Base-by-base conservation (phyloP, 2,888 invertebrate species). In the Apoda limacodes region DNA sequence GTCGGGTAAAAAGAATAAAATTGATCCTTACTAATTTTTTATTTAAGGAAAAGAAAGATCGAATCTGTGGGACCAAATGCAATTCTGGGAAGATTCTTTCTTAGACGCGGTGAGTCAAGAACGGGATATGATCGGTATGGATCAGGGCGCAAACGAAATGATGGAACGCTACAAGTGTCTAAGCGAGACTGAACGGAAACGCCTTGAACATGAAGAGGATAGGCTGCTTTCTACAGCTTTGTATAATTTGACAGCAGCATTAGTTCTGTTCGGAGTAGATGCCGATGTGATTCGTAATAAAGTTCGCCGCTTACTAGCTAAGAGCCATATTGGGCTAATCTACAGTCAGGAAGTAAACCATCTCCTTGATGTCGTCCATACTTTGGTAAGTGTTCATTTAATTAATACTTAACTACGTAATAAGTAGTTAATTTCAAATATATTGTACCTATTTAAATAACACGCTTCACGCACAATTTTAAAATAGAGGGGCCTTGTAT, bases 81-180 rank as follows among this genome's bases (percentile, higher is more conserved):
- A 96, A 59, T 99, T 99, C 72, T 99, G 99, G 99, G 99, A 99
- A 65, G 98, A 99, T 63, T 93, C 96, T 0, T 99, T 99, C 61
- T 81, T 98, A 32, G 99, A 99, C 74, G 97, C 98, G 0, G 98
- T 99, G 2, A 88, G 89, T 23, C 98, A 99, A 67, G 99, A 99
- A 63, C 83, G 99, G 12, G 99, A 99, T 59, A 95, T 98, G 88
- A 93, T 98, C 46, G 97, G 99, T 31, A 98, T 99, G 98, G 99
- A 99, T 81, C 98, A 99, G 64, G 97, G 98, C 11, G 96, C 98
- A 19, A 89, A 92, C 32, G 98, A 98, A 80, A 98, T 98, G 98
- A 97, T 98, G 95, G 98, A 98, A 55, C 87, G 97, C 47, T 98
- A 98, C 74, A 95, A 93, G 59, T 89, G 91, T 31, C 78, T 98